phyloP scores from a whole-genome alignment of 2,797 vertebrate species.

The Crocidura indochinensis region DNA sequence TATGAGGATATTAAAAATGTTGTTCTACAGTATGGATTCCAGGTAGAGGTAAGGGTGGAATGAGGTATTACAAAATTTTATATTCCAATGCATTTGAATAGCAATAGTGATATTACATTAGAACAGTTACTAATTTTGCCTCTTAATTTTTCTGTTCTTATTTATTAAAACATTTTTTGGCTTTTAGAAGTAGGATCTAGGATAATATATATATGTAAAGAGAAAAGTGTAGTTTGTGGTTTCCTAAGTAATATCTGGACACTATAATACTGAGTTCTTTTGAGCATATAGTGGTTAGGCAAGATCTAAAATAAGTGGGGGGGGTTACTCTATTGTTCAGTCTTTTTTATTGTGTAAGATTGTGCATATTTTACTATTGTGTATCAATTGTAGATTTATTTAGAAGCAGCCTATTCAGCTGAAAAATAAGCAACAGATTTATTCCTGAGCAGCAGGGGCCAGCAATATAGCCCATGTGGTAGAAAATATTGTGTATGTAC shows the following conservation, averaged over 20 bases:
- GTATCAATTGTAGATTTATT: constrained; percentile 59
- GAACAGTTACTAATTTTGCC: background rate
- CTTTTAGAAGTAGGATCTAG: constrained; percentile 61
- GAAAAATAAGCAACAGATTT: constrained; percentile 30
- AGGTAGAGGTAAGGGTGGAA: constrained; percentile 94
- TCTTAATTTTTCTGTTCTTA: constrained; percentile 57
- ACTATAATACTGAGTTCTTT: background rate
- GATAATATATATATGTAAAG: constrained; percentile 20
- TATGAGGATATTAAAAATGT: constrained; percentile 97
- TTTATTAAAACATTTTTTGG: background rate
- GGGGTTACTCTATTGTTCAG: background rate
- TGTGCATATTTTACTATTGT: constrained; percentile 11
- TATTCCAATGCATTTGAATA: background rate
- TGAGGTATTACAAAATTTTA: constrained; percentile 43
- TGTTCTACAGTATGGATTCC: constrained; percentile 95
- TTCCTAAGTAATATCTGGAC: constrained; percentile 42
- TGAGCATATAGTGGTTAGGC: background rate
- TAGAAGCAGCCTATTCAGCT: constrained; percentile 56
- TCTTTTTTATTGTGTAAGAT: constrained; percentile 9
- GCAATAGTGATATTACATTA: background rate
- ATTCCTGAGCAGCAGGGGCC: constrained; percentile 15
- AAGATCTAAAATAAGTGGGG: background rate
- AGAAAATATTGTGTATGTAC: no score
- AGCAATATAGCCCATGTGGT: no score
- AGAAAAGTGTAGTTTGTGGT: constrained; percentile 1